Evolutionary conservation across 2,888 invertebrate genomes (phyloP), one percentile per base, ranked within the genome.

Genomic region (Ernsta delagoae): DNA sequence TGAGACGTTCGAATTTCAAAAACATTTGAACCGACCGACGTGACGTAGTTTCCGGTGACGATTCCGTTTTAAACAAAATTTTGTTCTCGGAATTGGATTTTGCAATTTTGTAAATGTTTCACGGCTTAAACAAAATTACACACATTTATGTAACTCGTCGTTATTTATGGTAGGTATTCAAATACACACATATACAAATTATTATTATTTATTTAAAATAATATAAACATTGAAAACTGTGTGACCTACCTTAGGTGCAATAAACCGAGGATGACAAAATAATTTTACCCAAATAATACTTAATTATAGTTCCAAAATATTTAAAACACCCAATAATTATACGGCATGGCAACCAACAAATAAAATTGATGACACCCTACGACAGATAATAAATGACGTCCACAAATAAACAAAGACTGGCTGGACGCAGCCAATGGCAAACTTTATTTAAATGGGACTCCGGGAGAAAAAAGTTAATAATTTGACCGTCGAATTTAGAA

Each of bases 31-130:
- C 16, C 16, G 77, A 81, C 87, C 87, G 89, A 86, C 89, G 86
- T 90, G 90, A 90, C 89, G 90, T 82, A 83, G 85, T 88, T 90
- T 92, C 92, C 92, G 90, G 89, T 89, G 89, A 88, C 90, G 84
- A 83, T 82, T 83, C 81, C 80, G 80, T 84, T 85, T 82, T 78
- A 60, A 59, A 54, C 36, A 56, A 48, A 68, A 68, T 62, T 68
- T 68, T 62, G 68, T 68, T 62, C 57, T 62, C 41, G 72, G 75
- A 76, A 75, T 75, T 76, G 72, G 73, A 75, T 75, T 76, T 74
- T 75, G 76, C 62, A 68, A 62, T 77, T 77, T 79, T 78, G 76
- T 75, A 72, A 78, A 73, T 74, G 57, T 36, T 61, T 31, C n/a
- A 56, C n/a, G 4, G 31, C 31, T 54, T 6, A 3, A 57, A 57